Conservation (phyloP, 2,113 vertebrate genomes). For the Myiozetetes cayanensis region DNA sequence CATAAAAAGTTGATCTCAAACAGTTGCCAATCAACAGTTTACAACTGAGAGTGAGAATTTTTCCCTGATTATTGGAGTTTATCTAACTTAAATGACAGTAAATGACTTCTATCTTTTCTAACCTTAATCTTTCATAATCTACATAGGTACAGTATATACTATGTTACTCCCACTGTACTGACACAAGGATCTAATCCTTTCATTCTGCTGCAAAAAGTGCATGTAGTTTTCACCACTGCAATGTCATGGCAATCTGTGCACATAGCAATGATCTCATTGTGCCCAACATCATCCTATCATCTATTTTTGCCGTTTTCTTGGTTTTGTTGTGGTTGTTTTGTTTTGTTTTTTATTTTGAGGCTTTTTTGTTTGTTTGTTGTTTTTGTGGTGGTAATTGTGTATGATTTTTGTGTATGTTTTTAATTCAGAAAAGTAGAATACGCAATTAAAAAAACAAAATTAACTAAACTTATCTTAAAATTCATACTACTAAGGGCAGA, state of each 20-base stretch:
- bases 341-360: too few relatives aligned
- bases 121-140: neutral
- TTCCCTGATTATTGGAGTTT: neutral
- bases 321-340: too few relatives aligned
- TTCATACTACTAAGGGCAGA: neutral
- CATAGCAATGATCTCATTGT: neutral
- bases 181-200: neutral
- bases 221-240: neutral
- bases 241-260: neutral
- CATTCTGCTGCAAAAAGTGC: neutral
- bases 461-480: neutral
- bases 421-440: neutral
- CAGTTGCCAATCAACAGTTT: neutral
- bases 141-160: neutral
- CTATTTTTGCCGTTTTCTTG: neutral
- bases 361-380: neutral
- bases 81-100: neutral
- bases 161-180: neutral
- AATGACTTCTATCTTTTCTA: neutral
- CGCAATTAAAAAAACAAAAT: neutral
- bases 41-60: neutral
- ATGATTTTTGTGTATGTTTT: neutral
- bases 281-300: neutral
- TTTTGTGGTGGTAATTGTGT: fast-evolving
- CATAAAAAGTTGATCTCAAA: neutral